Conservation (phyloP, 2,797 vertebrate genomes). For the Danio kyathit region DNA sequence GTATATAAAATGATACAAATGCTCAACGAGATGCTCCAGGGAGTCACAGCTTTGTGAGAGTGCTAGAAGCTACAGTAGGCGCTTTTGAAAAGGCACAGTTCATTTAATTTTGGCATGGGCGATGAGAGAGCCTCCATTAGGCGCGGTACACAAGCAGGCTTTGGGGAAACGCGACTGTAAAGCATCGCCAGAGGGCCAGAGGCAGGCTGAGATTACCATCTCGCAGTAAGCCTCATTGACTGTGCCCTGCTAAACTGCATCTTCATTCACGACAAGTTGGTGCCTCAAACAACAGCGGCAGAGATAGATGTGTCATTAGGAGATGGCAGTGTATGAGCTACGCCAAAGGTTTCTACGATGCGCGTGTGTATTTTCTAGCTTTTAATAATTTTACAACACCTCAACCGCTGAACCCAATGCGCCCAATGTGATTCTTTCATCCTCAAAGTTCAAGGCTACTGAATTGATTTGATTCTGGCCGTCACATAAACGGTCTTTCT, state of each 20-base stretch:
- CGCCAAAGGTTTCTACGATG: not conserved
- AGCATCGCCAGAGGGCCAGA: conserved; percentile 60
- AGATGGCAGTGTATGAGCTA: not conserved
- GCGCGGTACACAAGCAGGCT: conserved; percentile 60
- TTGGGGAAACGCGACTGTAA: conserved; percentile 61
- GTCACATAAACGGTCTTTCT: conserved; percentile 56
- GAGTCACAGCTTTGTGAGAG: conserved; percentile 23
- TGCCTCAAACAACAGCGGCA: conserved; percentile 49
- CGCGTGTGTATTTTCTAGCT: not conserved
- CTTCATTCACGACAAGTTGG: conserved; percentile 49
- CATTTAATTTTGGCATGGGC: conserved; percentile 64
- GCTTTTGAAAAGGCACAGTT: conserved; percentile 61
- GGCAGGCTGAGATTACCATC: conserved; percentile 65
- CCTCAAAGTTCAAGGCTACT: conserved; percentile 76
- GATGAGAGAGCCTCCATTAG: conserved; percentile 64
- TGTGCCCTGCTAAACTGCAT: conserved; percentile 54
- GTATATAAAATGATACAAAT: conserved; percentile 33
- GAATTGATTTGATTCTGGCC: conserved; percentile 70
- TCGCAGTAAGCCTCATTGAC: conserved; percentile 63
- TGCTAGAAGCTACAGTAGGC: conserved; percentile 20
- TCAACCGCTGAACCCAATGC: conserved; percentile 50
- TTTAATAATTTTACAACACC: conserved; percentile 14
- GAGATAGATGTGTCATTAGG: conserved; percentile 29
- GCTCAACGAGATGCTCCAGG: conserved; percentile 33
- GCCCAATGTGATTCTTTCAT: conserved; percentile 70